Conservation (phyloP, 2,797 vertebrate species). For the Poeciliopsis paucimaculata region DNA sequence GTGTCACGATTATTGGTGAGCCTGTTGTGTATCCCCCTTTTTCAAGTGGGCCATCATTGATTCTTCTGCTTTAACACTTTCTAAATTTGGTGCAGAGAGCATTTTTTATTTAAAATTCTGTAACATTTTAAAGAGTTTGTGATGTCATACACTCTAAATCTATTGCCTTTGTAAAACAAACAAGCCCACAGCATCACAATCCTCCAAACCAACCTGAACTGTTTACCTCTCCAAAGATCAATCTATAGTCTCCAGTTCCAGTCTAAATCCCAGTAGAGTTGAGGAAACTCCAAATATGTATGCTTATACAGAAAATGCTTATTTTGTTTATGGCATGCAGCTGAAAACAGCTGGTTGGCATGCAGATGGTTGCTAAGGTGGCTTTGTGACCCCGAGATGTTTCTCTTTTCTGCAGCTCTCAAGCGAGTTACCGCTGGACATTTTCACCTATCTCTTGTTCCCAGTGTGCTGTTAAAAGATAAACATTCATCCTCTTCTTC, state of each 20-base stretch:
- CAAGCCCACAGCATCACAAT: not conserved
- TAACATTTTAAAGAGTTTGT: not conserved
- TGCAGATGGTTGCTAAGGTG: not conserved
- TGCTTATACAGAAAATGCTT: not conserved
- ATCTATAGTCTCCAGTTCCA: not conserved
- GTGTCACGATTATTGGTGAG: not conserved
- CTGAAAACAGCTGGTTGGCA: not conserved
- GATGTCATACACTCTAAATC: not conserved
- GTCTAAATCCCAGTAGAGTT: not conserved
- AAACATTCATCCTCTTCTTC: not conserved
- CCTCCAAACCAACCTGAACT: not conserved
- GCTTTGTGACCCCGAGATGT: not conserved
- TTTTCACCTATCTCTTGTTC: not conserved
- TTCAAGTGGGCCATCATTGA: not conserved
- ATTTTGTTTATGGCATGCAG: not conserved
- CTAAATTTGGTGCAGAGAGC: not conserved
- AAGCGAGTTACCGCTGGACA: not conserved
- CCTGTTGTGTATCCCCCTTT: not conserved
- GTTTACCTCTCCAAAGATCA: not conserved
- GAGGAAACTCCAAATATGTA: not conserved
- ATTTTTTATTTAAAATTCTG: not conserved
- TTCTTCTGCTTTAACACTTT: not conserved
- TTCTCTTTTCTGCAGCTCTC: not conserved
- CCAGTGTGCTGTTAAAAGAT: not conserved
- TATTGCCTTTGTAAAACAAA: not conserved